Evolutionary conservation across 2,113 vertebrate species (phyloP).

Genomic region (Macaca nemestrina): DNA sequence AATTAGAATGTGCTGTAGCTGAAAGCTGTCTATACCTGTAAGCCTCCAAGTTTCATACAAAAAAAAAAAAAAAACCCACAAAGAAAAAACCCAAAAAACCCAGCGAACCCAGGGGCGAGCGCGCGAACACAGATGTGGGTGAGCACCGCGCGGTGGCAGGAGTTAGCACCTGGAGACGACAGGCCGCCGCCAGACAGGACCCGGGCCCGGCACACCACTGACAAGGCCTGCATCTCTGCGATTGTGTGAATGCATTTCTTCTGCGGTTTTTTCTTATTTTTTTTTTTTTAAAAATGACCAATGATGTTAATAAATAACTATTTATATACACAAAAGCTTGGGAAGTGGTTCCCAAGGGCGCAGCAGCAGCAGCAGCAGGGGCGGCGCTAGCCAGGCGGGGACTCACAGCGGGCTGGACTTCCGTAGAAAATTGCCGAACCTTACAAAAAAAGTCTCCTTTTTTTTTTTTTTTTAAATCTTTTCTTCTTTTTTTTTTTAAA

Average conservation of each 20-base stretch:
- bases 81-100: background rate
- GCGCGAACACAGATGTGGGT: background rate
- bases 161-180: constrained; percentile 76
- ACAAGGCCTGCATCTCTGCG: constrained; percentile 33
- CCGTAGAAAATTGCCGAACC: constrained; percentile 75
- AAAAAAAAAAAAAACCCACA: background rate
- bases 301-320: constrained; percentile 88
- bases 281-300: constrained; percentile 74
- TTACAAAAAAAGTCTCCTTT: constrained; percentile 73
- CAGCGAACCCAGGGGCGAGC: background rate
- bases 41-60: constrained; percentile 71
- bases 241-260: constrained; percentile 65
- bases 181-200: constrained; percentile 65
- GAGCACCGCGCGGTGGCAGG: constrained; percentile 63
- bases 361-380: constrained; percentile 59
- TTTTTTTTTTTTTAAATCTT: background rate
- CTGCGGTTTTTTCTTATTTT: constrained; percentile 24
- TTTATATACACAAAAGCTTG: constrained; percentile 84
- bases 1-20: constrained; percentile 60
- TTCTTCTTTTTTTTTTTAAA: constrained; percentile 21
- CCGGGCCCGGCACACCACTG: background rate
- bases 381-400: background rate
- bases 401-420: constrained; percentile 67
- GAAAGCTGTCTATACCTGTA: constrained; percentile 41
- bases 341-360: constrained; percentile 65